Base-by-base conservation (phyloP, 92 coral and sea anemone genomes). In the Isaurus tuberculatus region DNA sequence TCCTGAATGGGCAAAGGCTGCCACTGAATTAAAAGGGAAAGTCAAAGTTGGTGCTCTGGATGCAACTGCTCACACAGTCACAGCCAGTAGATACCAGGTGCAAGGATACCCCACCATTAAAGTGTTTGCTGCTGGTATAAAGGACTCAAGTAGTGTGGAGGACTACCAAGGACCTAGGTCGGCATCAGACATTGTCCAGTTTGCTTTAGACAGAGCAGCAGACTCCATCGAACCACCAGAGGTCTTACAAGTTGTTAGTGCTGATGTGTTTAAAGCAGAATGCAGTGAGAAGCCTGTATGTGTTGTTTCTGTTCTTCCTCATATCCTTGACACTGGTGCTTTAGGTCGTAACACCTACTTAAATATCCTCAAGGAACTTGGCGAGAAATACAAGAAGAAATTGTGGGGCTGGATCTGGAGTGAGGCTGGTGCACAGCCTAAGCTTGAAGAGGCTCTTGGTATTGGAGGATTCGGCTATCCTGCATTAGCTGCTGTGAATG, bases 381-480 rank as follows among this genome's bases (percentile, higher is more conserved):
- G 98, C 0, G 98, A 95, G 82, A 96, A 96, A 53, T 96, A 96
- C 92, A 96, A 96, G 89, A 92, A 88, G 61, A 90, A 89, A 17
- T 27, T 80, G 83, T 96, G 98, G 98, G 98, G 98, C 0, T 96
- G 98, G 98, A 74, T 94, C 68, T 96, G 98, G 98, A 85, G 91
- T 5, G 98, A 96, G 73, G 98, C 98, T 61, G 98, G 98, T 44
- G 87, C 90, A 10, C 98, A 96, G 60, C 36, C 83, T n/a, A 96
- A 94, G 81, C 98, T 96, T 13, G 98, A 96, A 61, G 94, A 90
- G 37, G 91, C 96, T 32, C 78, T 96, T 13, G 98, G 95, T 40
- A 81, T 96, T 84, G 98, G 98, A 43, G 98, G 98, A 25, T 96
- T 96, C 83, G 98, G 98, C 7, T 96, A 96, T 67, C 98, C 98